Base-by-base conservation (phyloP, 2,113 vertebrate species). In the Theropithecus gelada region DNA sequence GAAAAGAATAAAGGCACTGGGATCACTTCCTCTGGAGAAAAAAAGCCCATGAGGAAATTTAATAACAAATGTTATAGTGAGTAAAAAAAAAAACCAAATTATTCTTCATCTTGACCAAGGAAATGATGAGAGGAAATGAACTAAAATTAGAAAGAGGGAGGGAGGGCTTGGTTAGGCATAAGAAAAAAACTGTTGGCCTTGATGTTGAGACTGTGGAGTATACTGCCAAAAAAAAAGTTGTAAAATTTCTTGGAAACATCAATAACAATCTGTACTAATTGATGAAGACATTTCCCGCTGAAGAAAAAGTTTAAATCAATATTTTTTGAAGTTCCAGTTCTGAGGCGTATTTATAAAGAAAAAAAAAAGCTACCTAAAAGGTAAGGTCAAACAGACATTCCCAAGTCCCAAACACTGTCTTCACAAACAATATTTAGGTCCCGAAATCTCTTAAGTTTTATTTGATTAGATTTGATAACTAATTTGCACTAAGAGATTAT, bases 241-340 rank as follows among this genome's bases (percentile, higher is more conserved):
- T 80, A 70, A 96, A 82, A 85, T 96, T 95, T 95, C 92, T 92
- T 98, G 93, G 90, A 98, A 98, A 97, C 52, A 93, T 98, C 87
- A 88, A 25, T 96, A 95, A 90, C 75, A 96, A 95, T 97, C 87
- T 97, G 90, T 79, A 95, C 76, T 96, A 83, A 94, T 50, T 92
- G 79, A 70, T 90, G 50, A 96, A 93, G 90, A 57, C 87, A 93
- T 92, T 95, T 96, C 45, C 96, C 35, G 93, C 64, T 45, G 68
- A 81, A 84, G 70, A 91, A 95, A 86, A 55, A 22, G 45, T 18
- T 80, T 92, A 66, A 87, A 90, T 85, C 45, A 55, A 61, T 57
- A 88, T 22, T 84, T 90, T 78, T 76, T 93, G n/a, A 92, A 90
- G 35, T 73, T 16, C 32, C 6, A 11, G 17, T 94, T 84, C 40